Evolutionary conservation across 2,113 vertebrate genomes (phyloP), one percentile per base, ranked within the genome.

Genomic region (Elanus axillaris): DNA sequence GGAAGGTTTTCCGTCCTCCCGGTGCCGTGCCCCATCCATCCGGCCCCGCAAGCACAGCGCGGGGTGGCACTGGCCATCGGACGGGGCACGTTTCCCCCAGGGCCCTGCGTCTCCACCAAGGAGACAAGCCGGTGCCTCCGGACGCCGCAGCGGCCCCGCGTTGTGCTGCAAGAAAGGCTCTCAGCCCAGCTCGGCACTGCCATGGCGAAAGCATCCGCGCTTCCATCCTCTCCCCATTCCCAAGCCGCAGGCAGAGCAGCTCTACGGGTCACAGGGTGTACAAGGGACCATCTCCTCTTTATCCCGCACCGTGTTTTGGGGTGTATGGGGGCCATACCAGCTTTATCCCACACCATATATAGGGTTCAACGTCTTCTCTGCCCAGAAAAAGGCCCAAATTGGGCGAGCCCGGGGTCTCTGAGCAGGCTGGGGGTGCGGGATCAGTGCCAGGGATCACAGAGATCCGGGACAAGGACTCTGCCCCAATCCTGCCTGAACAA

Each of bases 241-340:
- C 36, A 3, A 0, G 9, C 34, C 7, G 2, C 38, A 0, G 11
- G 16, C 0, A 1, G 48, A 7, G 42, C 4, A 1, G 38, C 64
- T 21, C 52, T 14, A 0, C 0, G 1, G 62, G 58, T 34, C 27
- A 23, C 6, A 0, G 7, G 1, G 12, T 1, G 36, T 3, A 4
- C 0, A 0, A 62, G 50, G 34, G 20, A 9, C 5, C 11, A 0
- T 21, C 5, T 17, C 52, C 40, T n/a, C 16, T 16, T 31, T 4
- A 29, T 17, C 42, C 69, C 66, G 66, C 55, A 6, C 1, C 15
- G 0, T 9, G 2, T 47, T 89, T 72, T 34, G 63, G 72, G 42
- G 43, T 15, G 14, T 5, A 7, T 1, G 0, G 42, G 16, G 60
- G 6, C 31, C 2, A 1, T 11, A 15, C 76, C 89, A 16, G 45